A percentile compares a stretch with the other conserved stretches of the same genome.
phyloP scores from a whole-genome alignment of 2,113 vertebrate genomes.

The Sphyrna mokarran region DNA sequence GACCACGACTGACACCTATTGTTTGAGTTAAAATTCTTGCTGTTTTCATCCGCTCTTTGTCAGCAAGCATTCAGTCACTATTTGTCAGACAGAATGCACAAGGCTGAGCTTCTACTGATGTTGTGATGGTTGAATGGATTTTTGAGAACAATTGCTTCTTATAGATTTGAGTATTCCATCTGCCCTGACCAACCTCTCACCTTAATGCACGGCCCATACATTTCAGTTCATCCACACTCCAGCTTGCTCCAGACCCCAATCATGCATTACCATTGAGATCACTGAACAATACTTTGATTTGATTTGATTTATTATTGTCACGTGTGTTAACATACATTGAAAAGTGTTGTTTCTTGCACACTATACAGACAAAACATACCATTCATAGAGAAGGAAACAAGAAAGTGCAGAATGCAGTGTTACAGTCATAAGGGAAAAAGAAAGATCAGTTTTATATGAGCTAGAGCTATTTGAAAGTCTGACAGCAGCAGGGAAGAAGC shows the following conservation, averaged over 20 bases:
- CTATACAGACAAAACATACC: too few relatives aligned
- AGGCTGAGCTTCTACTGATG: background rate
- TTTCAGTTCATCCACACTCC: background rate
- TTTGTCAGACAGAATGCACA: background rate
- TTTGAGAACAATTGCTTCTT: background rate
- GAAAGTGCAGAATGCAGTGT: too few relatives aligned
- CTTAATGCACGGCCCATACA: background rate
- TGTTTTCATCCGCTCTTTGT: background rate
- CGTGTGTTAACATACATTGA: too few relatives aligned
- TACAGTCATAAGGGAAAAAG: too few relatives aligned
- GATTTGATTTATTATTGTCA: too few relatives aligned
- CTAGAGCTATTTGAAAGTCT: too few relatives aligned
- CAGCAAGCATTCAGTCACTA: background rate
- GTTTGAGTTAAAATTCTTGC: background rate
- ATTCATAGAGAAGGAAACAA: too few relatives aligned
- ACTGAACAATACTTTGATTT: background rate
- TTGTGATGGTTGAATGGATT: background rate
- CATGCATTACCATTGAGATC: background rate
- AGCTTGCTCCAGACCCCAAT: background rate
- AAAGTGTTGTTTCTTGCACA: too few relatives aligned
- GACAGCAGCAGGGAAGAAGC: too few relatives aligned
- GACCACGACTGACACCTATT: background rate
- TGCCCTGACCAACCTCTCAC: background rate
- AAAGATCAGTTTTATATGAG: too few relatives aligned
- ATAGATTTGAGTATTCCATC: background rate